Evolutionary conservation across 1,140 invertebrate genomes (phyloP), one percentile per base, ranked within the genome.

Genomic region (Antheraea mylitta): DNA sequence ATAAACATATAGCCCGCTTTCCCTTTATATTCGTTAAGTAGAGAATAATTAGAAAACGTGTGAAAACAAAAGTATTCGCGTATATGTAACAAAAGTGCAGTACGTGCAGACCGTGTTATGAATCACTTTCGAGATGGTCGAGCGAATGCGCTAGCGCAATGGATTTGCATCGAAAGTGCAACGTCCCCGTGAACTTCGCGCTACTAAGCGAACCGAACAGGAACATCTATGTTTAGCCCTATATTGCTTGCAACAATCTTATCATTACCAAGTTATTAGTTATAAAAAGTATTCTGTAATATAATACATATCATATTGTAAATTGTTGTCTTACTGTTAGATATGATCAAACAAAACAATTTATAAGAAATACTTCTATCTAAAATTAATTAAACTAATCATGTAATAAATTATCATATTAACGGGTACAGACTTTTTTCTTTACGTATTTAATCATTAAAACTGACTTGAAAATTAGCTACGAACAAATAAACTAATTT

Each of bases 171-270:
- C 73, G 79, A 86, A 81, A 90, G 89, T 87, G 86, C 87, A 91
- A 87, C 70, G 87, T 71, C 86, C 87, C 68, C 82, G 48, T 89
- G 87, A 89, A 91, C 89, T 91, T 89, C 85, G 80, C 79, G 77
- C 78, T 77, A 78, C 77, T 82, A 84, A 87, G 74, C 84, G 80
- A 80, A 81, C 79, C 82, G 79, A 65, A 45, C 68, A 75, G 64
- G 48, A 37, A 61, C 66, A 67, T 70, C 64, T 18, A 53, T 45
- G 62, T 64, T 53, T 53, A n/a, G 37, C 19, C 18, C 30, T 36
- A 36, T 13, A 63, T 36, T 36, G 22, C 30, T 8, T 37, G 37
- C 22, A 16, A 22, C 61, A 63, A 22, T 63, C 19, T 36, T 53
- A 53, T 53, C 45, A 53, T 53, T 16, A 53, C 11, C 16, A 16